Base-by-base conservation (phyloP, 35 echinoderm and acorn worm species). In the Nesometra sesokonis region DNA sequence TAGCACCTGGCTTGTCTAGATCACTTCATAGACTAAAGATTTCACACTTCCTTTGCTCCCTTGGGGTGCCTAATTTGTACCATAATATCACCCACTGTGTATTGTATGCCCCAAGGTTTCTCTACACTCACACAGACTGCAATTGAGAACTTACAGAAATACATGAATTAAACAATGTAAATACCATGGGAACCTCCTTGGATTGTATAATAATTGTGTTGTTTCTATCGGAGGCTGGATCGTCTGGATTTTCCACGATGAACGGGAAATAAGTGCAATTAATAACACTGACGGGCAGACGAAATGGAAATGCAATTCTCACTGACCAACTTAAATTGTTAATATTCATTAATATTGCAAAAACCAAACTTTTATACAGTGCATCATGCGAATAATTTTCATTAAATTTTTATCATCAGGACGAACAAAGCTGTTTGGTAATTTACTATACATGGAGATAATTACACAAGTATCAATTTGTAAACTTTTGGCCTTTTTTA, bases 141-240 rank as follows among this genome's bases (percentile, higher is more conserved):
- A 43, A 27, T 67, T 67, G 23, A 67, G 11, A 67, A 67, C 52
- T 43, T 43, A 43, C 38, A 43, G 38, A 43, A 43, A 43, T 43
- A 67, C 52, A 67, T 67, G 52, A 67, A 17, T 67, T 67, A 2
- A 19, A 67, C 52, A 67, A 27, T 67, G 52, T 67, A 67, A 67
- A 67, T 67, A 67, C 52, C 52, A 17, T 67, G 52, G 52, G 52
- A 67, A 67, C 52, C 7, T 67, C 2, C 23, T 67, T 67, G 21
- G 52, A 67, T 67, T 67, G 52, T 67, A 67, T 67, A 67, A 67
- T 67, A 67, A 67, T 67, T 67, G 52, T 67, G 52, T 67, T 67
- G 23, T 67, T 67, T 67, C 52, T 67, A 67, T 9, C 11, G 21
- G 23, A 67, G 1, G 21, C 21, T 67, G 23, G 52, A 27, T 15